Base-by-base conservation (phyloP, 2,797 vertebrate genomes). In the Arnoldichthys spilopterus region DNA sequence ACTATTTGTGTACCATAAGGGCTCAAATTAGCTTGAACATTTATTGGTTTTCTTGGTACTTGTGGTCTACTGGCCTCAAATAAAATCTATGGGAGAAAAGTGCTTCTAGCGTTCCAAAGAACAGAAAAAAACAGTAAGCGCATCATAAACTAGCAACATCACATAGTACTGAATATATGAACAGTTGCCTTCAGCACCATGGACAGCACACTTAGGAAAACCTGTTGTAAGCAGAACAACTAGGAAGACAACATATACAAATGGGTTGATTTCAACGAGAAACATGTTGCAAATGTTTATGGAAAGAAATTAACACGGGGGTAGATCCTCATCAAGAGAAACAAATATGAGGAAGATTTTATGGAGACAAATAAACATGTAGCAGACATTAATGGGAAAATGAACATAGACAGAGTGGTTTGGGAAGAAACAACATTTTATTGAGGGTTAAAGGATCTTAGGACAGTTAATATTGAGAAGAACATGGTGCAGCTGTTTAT, bases 161-260 rank as follows among this genome's bases (percentile, higher is more conserved):
- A 63, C 4, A 63, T n/a, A 34, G 11, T 8, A 28, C 7, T 68
- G 43, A 47, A 68, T 1, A 20, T 28, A 6, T 66, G 20, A 24
- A 13, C 7, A 24, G 3, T 9, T 18, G 32, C 1, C 11, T 71
- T 83, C 71, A 81, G 82, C 18, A 84, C 82, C 72, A 76, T 15
- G 79, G 82, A 81, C 75, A 84, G 79, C 62, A 3, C 59, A 61
- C 58, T 30, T 26, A 30, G 1, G 58, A 1, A 61, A 40, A 9
- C 37, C 37, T 40, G 37, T 40, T 40, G 37, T 40, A 26, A 58
- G 2, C 5, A 53, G 20, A 24, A 4, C 54, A n/a, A n/a, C n/a
- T n/a, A n/a, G n/a, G n/a, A n/a, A n/a, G n/a, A n/a, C n/a, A n/a
- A n/a, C n/a, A n/a, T n/a, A n/a, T n/a, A n/a, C n/a, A n/a, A n/a